A percentile compares a stretch with the other conserved stretches of the same genome.
These are phyloP conservation scores for Nomia melanderi DNA, from an alignment of 1,140 invertebrate species.

Conservation along the genomic window DNA sequence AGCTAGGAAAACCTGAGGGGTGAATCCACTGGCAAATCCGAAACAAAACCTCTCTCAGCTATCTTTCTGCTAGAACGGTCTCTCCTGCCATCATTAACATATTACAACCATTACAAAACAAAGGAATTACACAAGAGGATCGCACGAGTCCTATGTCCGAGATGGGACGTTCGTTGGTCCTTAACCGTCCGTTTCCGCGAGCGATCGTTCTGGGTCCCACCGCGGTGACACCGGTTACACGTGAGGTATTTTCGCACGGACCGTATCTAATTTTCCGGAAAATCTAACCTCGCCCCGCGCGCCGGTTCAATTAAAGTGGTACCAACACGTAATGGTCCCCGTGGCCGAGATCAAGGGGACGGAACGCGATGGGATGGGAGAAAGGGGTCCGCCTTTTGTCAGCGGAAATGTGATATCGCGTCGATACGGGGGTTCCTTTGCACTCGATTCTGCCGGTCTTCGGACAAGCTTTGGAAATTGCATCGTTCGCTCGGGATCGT, in stretches of 20 bases:
- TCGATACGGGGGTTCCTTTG: background rate
- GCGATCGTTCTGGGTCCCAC: constrained; percentile 27
- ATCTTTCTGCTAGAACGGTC: too few relatives aligned
- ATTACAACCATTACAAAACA: too few relatives aligned
- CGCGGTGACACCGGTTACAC: constrained; percentile 17
- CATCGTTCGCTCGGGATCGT: too few relatives aligned
- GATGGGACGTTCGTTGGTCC: background rate
- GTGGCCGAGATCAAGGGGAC: background rate
- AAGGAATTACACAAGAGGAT: background rate
- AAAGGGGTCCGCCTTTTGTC: constrained; percentile 1
- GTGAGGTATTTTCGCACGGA: constrained; percentile 16
- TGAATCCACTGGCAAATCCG: too few relatives aligned
- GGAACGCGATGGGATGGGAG: background rate
- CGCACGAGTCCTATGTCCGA: background rate
- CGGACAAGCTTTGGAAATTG: too few relatives aligned
- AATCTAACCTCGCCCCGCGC: background rate
- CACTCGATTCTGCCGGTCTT: too few relatives aligned
- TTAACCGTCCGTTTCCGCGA: background rate
- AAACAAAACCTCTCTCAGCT: too few relatives aligned
- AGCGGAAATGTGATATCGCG: background rate
- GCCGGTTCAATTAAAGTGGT: constrained; percentile 19
- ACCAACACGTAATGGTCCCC: background rate
- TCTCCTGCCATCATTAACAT: too few relatives aligned
- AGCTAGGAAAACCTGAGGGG: too few relatives aligned
- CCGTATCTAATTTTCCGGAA: constrained; percentile 40